These are phyloP conservation scores for Falco cherrug DNA, from an alignment of 2,797 vertebrate species.

Conservation along the genomic window DNA sequence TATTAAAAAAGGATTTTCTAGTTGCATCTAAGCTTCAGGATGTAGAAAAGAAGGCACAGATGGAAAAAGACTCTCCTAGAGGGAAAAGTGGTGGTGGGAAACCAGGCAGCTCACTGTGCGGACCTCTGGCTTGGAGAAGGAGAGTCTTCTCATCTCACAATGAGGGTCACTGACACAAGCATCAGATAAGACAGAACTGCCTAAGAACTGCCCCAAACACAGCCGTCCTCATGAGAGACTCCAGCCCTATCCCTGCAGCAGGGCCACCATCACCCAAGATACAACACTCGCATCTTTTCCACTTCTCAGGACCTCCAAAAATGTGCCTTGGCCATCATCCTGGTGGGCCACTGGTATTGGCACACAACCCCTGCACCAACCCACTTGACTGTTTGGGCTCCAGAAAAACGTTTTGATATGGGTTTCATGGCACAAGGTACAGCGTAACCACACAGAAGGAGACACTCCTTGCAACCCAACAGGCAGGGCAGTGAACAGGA, in stretches of 20 bases:
- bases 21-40: neutral
- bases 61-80: neutral
- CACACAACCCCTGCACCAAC: neutral
- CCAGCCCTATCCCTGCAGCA: neutral
- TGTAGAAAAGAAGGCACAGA: neutral
- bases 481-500: neutral
- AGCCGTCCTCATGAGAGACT: accelerated
- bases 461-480: neutral
- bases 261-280: neutral
- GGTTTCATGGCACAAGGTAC: accelerated
- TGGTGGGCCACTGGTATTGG: neutral
- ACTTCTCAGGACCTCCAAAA: neutral
- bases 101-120: neutral
- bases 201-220: neutral
- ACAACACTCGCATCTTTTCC: neutral
- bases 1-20: neutral
- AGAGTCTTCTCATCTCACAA: neutral
- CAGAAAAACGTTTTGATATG: neutral
- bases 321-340: neutral
- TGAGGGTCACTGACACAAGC: accelerated
- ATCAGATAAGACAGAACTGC: neutral
- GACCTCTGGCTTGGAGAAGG: neutral
- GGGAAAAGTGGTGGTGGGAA: neutral
- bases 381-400: neutral
- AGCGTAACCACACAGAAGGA: neutral